A percentile compares a stretch with the other conserved stretches of the same genome.
Conservation (phyloP, 2,888 invertebrate species). For the Meghimatium bilineatum region DNA sequence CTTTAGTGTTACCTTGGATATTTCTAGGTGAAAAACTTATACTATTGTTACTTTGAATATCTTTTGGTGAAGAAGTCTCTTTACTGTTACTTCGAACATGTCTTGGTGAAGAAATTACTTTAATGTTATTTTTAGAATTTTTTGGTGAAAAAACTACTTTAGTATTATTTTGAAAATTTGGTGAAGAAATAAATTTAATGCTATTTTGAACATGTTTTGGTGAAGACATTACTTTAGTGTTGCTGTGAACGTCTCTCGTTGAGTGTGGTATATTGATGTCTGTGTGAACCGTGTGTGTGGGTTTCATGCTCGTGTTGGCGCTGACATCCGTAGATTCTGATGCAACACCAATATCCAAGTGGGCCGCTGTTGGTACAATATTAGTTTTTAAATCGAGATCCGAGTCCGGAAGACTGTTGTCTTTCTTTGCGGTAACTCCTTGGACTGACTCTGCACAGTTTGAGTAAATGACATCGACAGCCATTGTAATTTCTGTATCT, state of each 20-base stretch:
- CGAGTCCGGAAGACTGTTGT: too few species aligned
- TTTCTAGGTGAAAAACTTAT: not conserved
- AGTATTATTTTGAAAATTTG: too few species aligned
- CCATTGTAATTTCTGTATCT: not conserved
- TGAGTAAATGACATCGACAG: not conserved
- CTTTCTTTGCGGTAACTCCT: not conserved
- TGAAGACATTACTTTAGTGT: not conserved
- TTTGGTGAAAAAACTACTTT: not conserved
- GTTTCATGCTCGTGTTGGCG: not conserved
- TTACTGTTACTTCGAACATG: not conserved
- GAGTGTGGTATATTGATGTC: not conserved
- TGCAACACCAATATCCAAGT: not conserved
- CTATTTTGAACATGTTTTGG: too few species aligned
- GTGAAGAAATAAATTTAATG: not conserved
- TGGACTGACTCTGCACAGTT: too few species aligned
- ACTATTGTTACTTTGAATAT: not conserved
- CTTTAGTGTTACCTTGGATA: too few species aligned
- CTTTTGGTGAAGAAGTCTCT: not conserved
- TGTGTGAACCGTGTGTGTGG: not conserved
- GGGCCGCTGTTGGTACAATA: not conserved
- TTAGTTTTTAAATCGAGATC: too few species aligned
- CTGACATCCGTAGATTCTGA: not conserved
- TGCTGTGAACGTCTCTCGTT: not conserved
- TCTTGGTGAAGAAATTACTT: not conserved
- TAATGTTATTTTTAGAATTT: not conserved